Conservation (phyloP, 2,797 vertebrate species). For the Sebastiscus tertius region DNA sequence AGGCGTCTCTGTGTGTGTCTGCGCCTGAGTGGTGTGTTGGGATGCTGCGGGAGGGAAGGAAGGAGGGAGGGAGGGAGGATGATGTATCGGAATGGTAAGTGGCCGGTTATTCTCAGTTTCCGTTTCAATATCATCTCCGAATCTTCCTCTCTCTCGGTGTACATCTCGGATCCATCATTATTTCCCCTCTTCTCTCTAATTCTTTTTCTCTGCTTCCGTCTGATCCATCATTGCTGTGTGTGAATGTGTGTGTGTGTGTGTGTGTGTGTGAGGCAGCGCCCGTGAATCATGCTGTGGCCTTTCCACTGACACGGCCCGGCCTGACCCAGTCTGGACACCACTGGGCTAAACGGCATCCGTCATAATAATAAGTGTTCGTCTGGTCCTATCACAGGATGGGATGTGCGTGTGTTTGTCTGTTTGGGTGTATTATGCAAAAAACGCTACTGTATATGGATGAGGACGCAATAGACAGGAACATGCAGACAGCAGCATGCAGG, state of each 20-base stretch:
- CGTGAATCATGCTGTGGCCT: conserved; percentile 68
- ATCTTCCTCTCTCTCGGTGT: not conserved
- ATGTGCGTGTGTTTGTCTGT: not conserved
- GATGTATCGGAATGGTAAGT: conserved; percentile 28
- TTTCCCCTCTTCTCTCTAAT: conserved; percentile 10
- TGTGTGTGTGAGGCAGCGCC: conserved; percentile 9
- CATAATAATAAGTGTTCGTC: conserved; percentile 7
- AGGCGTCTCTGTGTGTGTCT: conserved; percentile 17
- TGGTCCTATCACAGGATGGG: not conserved
- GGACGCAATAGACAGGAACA: conserved; percentile 2
- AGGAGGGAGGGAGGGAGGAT: not conserved
- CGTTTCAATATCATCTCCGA: conserved; percentile 37
- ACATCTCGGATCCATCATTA: conserved; percentile 48
- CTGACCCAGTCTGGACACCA: conserved; percentile 59
- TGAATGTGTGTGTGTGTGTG: not conserved
- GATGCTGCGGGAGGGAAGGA: conserved; percentile 15
- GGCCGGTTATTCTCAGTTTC: conserved; percentile 16
- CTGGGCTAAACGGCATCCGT: conserved; percentile 53
- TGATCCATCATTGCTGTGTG: conserved; percentile 39
- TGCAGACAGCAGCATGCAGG: not conserved
- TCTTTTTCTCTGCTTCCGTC: not conserved
- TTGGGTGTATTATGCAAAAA: conserved; percentile 2
- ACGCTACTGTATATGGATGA: not conserved
- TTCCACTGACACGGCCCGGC: conserved; percentile 55
- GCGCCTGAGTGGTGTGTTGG: conserved; percentile 22